Evolutionary conservation across 2,113 vertebrate genomes (phyloP).

Genomic region (Mobula birostris): DNA sequence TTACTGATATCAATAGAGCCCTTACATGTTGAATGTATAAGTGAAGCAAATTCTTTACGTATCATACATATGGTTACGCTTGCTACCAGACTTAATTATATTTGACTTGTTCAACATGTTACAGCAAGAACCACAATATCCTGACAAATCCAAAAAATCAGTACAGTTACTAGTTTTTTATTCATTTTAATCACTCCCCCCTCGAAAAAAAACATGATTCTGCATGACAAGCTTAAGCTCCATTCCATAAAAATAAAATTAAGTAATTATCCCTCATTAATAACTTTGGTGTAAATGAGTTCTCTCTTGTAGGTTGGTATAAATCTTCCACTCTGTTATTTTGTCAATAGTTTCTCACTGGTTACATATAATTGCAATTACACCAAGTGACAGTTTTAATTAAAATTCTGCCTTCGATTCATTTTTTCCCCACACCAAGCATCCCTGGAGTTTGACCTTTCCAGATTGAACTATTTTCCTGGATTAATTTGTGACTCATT

Average conservation of each 20-base stretch:
- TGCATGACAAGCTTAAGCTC: neutral
- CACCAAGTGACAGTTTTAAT: slow-evolving; percentile 6
- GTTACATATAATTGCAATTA: neutral
- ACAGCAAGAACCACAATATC: neutral
- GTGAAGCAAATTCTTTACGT: neutral
- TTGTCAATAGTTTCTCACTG: neutral
- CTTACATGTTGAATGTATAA: neutral
- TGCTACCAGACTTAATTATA: neutral
- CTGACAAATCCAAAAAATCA: neutral
- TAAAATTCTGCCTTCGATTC: neutral
- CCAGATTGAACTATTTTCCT: neutral
- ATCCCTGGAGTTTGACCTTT: neutral
- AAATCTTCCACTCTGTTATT: neutral
- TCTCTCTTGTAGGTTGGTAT: neutral
- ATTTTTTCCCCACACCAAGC: neutral
- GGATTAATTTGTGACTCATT: neutral
- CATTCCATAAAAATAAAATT: neutral
- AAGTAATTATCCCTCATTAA: neutral
- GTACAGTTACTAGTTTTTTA: neutral
- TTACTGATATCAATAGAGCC: neutral
- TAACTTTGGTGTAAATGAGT: neutral
- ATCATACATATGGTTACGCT: neutral
- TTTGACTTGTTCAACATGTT: neutral
- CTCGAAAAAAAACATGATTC: neutral
- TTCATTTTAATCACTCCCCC: neutral